Evolutionary conservation across 1,140 invertebrate genomes (phyloP).

Genomic region (Bombyx mori): ASM3026992v2 NC_085114.1:7383001-7383500

Average conservation of each 20-base stretch:
- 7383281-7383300: conserved; percentile 3
- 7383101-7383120: conserved; percentile 69
- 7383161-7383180: conserved; percentile 9
- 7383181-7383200: conserved; percentile 8
- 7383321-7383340: conserved; percentile 45
- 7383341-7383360: conserved; percentile 67
- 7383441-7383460: conserved; percentile 23
- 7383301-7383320: conserved; percentile 14
- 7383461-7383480: conserved; percentile 25
- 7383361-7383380: conserved; percentile 17
- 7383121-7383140: conserved; percentile 25
- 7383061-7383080: conserved; percentile 67
- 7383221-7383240: background rate
- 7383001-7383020: conserved; percentile 46
- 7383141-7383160: conserved; percentile 9
- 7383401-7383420: no score
- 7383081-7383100: conserved; percentile 70
- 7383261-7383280: conserved; percentile 3
- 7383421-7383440: conserved; percentile 20
- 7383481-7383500: conserved; percentile 36
- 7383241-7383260: background rate
- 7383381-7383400: no score
- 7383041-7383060: conserved; percentile 73
- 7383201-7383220: background rate
- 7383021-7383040: conserved; percentile 59